Base-by-base conservation (phyloP, 2,888 invertebrate genomes). In the Nomada ferruginata region DNA sequence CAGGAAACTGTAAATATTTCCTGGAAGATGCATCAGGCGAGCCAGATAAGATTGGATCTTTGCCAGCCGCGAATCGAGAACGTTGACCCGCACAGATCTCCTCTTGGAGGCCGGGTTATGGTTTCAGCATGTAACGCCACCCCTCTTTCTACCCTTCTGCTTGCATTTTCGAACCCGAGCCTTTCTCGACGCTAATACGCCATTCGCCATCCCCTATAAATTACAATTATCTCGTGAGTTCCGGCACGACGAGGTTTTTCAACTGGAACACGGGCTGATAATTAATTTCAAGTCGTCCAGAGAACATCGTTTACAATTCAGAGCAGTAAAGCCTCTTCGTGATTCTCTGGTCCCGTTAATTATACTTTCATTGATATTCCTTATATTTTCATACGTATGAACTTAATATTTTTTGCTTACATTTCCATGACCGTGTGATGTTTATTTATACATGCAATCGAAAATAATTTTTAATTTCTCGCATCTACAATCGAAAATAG, bases 1-100 rank as follows among this genome's bases (percentile, higher is more conserved):
- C 82, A 82, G 86, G 86, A 86, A 89, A 87, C 84, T 77, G 89
- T 89, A 89, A 90, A 90, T 91, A 90, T 91, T 90, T 91, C 86
- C 82, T 83, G 52, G 84, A 79, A 89, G 85, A 89, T 87, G 84
- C 84, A 86, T 85, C 75, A 78, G 71, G 84, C 63, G 42, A 64
- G 65, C 44, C 78, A 84, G 79, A 89, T 82, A 82, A 80, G 72
- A 86, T 87, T 92, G 92, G 92, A 91, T 76, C 53, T 63, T 74
- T 84, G 92, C 92, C 92, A 92, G 82, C 55, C 84, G 76, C 59
- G 83, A 84, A 87, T 85, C 82, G 84, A 75, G 90, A 88, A 80
- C 90, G 87, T 90, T 90, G 91, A 91, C 89, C 91, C 86, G 75
- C 61, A 68, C 57, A 60, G 70, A 44, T 75, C 64, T 61, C 64